Evolutionary conservation across 1,140 invertebrate species (phyloP), one percentile per base, ranked within the genome.

Genomic region (Delia radicum): DNA sequence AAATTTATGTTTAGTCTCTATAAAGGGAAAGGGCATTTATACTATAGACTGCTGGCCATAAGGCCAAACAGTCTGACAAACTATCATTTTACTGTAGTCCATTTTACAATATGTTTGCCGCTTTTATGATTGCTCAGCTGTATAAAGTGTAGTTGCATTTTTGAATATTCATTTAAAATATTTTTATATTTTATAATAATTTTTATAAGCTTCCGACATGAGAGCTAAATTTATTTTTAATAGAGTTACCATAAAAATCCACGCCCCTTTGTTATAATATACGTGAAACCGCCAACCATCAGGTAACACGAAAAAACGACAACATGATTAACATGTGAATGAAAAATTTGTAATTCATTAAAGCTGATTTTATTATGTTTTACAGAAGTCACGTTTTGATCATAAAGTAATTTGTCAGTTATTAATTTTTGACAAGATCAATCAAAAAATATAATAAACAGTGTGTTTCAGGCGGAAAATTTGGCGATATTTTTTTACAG

Each of bases 401-500:
- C 24, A 24, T 28, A 24, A 3, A 27, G 27, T 67, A 67, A 67
- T 67, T 67, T 67, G 63, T 67, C 63, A 67, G 63, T 55, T 55
- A 55, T 55, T 18, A 55, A 55, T 67, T 67, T 28, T 67, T 55
- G 63, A 67, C 63, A 67, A 67, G 63, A 67, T 67, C 63, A 67
- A 67, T 67, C 63, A 67, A 21, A 67, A 33, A 55, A 21, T 55
- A 24, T 10, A 55, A 55, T 55, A 24, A n/a, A n/a, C n/a, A n/a
- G n/a, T n/a, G n/a, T n/a, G n/a, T n/a, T n/a, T n/a, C n/a, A n/a
- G n/a, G n/a, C n/a, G n/a, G n/a, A n/a, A n/a, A n/a, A n/a, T n/a
- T n/a, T n/a, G n/a, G n/a, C n/a, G n/a, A n/a, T n/a, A n/a, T n/a
- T n/a, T n/a, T n/a, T n/a, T n/a, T n/a, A n/a, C n/a, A n/a, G n/a